Percentiles rank a stretch among this genome's conserved stretches.
phyloP scores from a whole-genome alignment of 2,113 vertebrate species.

The Perca schrenkii region DNA sequence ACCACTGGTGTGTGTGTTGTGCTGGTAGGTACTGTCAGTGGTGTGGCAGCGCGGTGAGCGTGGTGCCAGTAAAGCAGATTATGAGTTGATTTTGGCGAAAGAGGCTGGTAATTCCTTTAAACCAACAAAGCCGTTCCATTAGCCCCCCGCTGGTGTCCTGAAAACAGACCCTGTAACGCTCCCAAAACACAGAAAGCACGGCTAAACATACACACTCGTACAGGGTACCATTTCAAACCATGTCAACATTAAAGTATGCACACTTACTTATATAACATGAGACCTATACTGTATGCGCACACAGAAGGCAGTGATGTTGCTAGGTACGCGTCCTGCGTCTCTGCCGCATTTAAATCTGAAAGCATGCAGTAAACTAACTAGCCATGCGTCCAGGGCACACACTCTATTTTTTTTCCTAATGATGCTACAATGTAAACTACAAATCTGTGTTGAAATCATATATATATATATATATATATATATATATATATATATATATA shows the following conservation, averaged over 20 bases:
- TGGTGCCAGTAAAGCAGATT: constrained; percentile 95
- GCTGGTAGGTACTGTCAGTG: constrained; percentile 63
- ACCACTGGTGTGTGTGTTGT: constrained; percentile 64
- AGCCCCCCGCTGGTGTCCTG: constrained; percentile 95
- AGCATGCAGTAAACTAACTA: too few relatives aligned
- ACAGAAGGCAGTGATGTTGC: not conserved
- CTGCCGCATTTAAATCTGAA: too few relatives aligned
- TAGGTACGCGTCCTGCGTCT: too few relatives aligned
- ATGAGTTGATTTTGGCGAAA: constrained; percentile 98
- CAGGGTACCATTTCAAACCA: constrained; percentile 25
- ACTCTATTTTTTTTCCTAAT: too few relatives aligned
- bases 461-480: too few relatives aligned
- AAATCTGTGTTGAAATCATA: too few relatives aligned
- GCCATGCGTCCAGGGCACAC: too few relatives aligned
- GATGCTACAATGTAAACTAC: too few relatives aligned
- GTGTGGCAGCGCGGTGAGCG: constrained; percentile 49
- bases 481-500: too few relatives aligned
- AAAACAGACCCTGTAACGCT: constrained; percentile 88
- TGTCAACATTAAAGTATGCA: constrained; percentile 1
- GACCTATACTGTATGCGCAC: not conserved
- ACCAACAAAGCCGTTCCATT: constrained; percentile 99
- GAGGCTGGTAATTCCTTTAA: constrained; percentile 95
- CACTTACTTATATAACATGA: constrained; percentile 8
- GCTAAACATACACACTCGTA: constrained; percentile 43
- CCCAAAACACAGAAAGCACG: constrained; percentile 78